These are phyloP conservation scores for Xiphydria camelus DNA, from an alignment of 2,888 invertebrate genomes.

Conservation along the genomic window DNA sequence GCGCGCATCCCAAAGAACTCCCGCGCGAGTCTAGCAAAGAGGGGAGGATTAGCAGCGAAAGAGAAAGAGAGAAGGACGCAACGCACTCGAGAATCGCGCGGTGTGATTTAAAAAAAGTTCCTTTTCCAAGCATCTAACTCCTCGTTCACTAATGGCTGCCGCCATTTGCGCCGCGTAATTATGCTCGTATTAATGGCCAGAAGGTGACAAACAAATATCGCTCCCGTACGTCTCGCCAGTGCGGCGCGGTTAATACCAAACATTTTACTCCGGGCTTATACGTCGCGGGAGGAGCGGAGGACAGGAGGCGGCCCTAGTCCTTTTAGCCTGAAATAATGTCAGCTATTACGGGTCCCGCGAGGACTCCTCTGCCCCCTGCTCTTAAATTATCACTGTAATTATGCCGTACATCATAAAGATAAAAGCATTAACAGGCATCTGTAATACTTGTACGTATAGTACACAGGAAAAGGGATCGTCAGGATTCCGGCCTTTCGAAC, in stretches of 20 bases:
- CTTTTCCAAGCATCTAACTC: no score
- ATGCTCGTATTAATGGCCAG: background rate
- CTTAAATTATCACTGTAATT: conserved; percentile 49
- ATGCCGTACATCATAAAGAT: conserved; percentile 40
- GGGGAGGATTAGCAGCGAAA: no score
- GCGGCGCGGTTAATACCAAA: conserved; percentile 38
- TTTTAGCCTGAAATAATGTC: conserved; percentile 45
- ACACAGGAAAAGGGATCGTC: no score
- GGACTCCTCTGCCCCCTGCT: conserved; percentile 30
- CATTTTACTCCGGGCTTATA: conserved; percentile 43
- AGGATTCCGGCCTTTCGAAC: no score
- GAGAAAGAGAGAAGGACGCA: no score
- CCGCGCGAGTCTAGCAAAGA: no score
- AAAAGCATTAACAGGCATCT: conserved; percentile 19
- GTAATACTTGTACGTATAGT: conserved; percentile 1
- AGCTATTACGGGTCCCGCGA: conserved; percentile 40
- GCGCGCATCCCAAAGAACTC: no score
- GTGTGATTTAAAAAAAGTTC: background rate
- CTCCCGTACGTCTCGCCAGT: conserved; percentile 13
- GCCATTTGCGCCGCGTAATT: conserved; percentile 2
- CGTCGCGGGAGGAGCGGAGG: conserved; percentile 19
- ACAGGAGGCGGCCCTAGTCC: conserved; percentile 22
- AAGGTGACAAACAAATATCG: background rate
- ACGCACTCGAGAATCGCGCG: no score
- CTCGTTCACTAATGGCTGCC: conserved; percentile 2